Base-by-base conservation (phyloP, 2,797 vertebrate genomes). In the Propithecus perrieri region DNA sequence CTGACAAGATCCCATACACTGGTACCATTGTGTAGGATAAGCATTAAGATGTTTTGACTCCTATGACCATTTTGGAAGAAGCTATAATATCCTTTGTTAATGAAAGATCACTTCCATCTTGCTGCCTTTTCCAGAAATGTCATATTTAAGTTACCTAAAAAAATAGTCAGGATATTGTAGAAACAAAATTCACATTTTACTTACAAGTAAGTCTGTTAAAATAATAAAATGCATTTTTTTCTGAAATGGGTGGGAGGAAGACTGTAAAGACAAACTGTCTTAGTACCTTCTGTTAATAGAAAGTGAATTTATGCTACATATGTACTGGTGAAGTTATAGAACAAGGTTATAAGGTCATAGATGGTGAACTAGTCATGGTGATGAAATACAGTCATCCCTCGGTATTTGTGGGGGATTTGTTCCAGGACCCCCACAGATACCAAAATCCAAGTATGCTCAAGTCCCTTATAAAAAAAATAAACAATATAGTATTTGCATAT, bases 141-240 rank as follows among this genome's bases (percentile, higher is more conserved):
- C 17, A 28, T 55, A 57, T 30, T 43, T 80, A 85, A 91, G 38
- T 10, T 67, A 63, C 50, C 41, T 85, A 26, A 95, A 74, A 81
- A 93, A 71, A 53, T 46, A 72, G 24, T 71, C 67, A 69, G 28
- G 38, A 57, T 74, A 28, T 22, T 72, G 72, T 41, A 88, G 53
- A 65, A 85, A 80, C 24, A 59, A 28, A 28, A 94, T 38, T 81
- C 67, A 59, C 2, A 6, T 88, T 93, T 95, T 88, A 81, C 22
- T 91, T 75, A 93, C 28, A 61, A 91, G 30, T 69, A 88, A 91
- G 18, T 88, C 46, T 74, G 9, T 88, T 92, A 89, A 89, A 91
- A 80, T 89, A 13, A 81, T 78, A 72, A 95, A 61, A 59, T n/a
- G 14, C 85, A 22, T 61, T 91, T 65, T 84, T 85, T 92, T 97